Base-by-base conservation (phyloP, 2,113 vertebrate genomes). In the Xenopus tropicalis region DNA sequence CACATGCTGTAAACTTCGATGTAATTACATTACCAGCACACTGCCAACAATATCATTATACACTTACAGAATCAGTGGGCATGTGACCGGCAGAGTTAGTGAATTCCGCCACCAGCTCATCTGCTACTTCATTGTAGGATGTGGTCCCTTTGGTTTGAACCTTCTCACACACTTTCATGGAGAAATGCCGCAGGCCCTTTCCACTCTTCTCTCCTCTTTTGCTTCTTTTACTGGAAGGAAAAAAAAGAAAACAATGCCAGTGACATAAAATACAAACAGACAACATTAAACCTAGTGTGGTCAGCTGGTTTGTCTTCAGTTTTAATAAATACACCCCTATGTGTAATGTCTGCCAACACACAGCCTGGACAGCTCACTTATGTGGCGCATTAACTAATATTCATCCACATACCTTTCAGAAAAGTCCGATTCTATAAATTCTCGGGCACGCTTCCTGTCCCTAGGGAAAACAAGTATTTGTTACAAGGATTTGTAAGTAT, bases 101-200 rank as follows among this genome's bases (percentile, higher is more conserved):
- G 81, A 95, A 93, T 79, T 95, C 93, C 0, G 91, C 87, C 1
- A 95, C 93, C 62, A 95, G 85, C 66, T 95, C 93, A 80, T 95
- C 93, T 17, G 93, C 93, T 1, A 95, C 93, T 82, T 95, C 93
- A 21, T 94, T 95, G 72, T 94, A 95, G 0, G 93, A 92, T 1
- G 93, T 94, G 58, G 92, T 94, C 74, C 93, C 93, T 86, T 95
- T 95, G 74, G 88, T 90, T 3, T 94, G 94, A 72, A 95, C 93
- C 85, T 94, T 95, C 82, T 94, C 93, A 80, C 93, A 95, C n/a
- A 94, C 94, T 87, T 95, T 95, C 93, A 94, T 94, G 65, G 93
- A 95, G 86, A 95, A 95, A 82, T 95, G 93, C 61, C 94, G 88
- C 71, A 94, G 85, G 57, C 93, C 93, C 78, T 95, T 95, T 23